Conservation (phyloP, 2,888 invertebrate species). For the Tyria jacobaeae region DNA sequence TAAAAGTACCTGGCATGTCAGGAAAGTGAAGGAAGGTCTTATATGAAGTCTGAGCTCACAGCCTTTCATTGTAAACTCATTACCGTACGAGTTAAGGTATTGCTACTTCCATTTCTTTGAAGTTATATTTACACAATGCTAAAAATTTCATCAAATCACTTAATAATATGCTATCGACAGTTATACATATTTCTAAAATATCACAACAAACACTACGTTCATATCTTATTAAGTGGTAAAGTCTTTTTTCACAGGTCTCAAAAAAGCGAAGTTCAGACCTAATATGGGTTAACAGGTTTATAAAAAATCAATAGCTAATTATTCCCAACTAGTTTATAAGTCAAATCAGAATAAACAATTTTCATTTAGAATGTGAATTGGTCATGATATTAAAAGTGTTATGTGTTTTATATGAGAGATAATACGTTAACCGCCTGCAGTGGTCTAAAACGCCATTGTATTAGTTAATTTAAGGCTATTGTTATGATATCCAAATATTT, state of each 20-base stretch:
- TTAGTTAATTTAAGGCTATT: too few species aligned
- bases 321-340: neutral
- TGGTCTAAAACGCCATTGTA: too few species aligned
- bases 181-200: constrained; percentile 11
- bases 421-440: too few species aligned
- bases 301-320: neutral
- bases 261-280: neutral
- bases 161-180: neutral
- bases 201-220: constrained; percentile 20
- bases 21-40: too few species aligned
- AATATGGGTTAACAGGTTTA: neutral
- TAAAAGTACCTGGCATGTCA: too few species aligned
- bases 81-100: neutral
- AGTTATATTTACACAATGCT: neutral
- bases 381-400: too few species aligned
- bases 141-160: neutral
- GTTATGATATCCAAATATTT: constrained; percentile 4
- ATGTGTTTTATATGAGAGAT: too few species aligned
- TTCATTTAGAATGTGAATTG: too few species aligned
- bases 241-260: neutral
- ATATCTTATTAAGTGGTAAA: constrained; percentile 9
- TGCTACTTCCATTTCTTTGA: neutral
- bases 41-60: too few species aligned
- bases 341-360: too few species aligned
- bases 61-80: too few species aligned